Evolutionary conservation across 2,113 vertebrate species (phyloP).

Genomic region (Osmerus eperlanus): DNA sequence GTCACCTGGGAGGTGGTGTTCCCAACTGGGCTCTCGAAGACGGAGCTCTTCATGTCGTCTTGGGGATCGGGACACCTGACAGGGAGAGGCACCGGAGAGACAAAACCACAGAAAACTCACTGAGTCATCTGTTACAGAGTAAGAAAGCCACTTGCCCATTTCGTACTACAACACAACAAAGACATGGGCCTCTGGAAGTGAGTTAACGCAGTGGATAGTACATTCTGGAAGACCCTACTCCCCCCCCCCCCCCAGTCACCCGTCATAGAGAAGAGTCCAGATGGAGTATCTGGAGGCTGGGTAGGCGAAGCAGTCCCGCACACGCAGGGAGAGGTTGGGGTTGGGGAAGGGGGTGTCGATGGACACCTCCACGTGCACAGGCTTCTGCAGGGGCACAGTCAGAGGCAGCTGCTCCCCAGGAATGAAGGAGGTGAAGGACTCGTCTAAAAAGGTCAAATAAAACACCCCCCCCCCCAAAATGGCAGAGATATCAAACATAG

Average conservation of each 20-base stretch:
- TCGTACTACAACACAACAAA: no score
- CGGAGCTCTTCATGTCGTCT: slow-evolving; percentile 59
- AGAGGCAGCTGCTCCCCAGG: slow-evolving; percentile 57
- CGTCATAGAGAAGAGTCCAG: slow-evolving; percentile 67
- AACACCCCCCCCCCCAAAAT: not conserved
- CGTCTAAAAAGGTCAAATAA: slow-evolving; percentile 43
- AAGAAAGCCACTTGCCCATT: no score
- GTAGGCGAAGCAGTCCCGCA: slow-evolving; percentile 68
- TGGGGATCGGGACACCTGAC: slow-evolving; percentile 63
- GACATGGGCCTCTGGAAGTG: no score
- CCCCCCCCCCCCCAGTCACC: slow-evolving; percentile 31
- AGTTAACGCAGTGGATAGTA: no score
- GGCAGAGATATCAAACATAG: not conserved
- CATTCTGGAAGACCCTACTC: no score
- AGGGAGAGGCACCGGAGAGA: not conserved
- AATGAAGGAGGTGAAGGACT: slow-evolving; percentile 60
- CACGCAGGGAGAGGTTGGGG: slow-evolving; percentile 50
- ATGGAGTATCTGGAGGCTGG: slow-evolving; percentile 61
- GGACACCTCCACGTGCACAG: slow-evolving; percentile 60
- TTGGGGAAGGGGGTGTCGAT: slow-evolving; percentile 52
- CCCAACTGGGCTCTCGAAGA: slow-evolving; percentile 47
- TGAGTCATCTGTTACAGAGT: not conserved
- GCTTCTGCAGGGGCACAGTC: slow-evolving; percentile 41
- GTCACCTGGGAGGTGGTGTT: slow-evolving; percentile 27
- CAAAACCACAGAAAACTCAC: not conserved